Conservation (phyloP, 2,113 vertebrate genomes). For the Cynoglossus semilaevis region DNA sequence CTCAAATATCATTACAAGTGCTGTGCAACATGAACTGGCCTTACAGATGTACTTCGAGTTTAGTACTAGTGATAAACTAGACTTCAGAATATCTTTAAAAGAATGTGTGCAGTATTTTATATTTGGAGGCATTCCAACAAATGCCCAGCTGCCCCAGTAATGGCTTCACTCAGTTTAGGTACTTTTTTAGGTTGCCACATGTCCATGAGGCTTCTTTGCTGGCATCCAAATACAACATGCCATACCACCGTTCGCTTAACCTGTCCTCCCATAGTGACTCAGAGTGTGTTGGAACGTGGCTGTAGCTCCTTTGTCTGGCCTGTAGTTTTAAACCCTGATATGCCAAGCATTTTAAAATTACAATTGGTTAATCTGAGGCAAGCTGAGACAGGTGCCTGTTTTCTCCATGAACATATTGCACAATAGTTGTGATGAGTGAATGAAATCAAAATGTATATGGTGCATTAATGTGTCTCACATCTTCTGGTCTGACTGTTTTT, state of each 20-base stretch:
- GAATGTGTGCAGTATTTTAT: no score
- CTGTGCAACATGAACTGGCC: no score
- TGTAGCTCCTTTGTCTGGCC: conserved; percentile 42
- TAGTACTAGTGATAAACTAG: neutral
- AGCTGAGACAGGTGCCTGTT: conserved; percentile 33
- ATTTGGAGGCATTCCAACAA: no score
- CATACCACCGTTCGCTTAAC: conserved; percentile 32
- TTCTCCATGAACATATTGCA: conserved; percentile 4
- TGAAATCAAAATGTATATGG: neutral
- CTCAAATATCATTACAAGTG: no score
- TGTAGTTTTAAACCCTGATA: conserved; percentile 22
- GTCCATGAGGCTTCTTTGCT: neutral
- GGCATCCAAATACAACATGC: conserved; percentile 7
- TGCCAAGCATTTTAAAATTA: conserved; percentile 16
- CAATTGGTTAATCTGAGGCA: conserved; percentile 34
- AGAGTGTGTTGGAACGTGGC: conserved; percentile 40
- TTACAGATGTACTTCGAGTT: no score
- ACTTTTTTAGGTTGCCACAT: neutral
- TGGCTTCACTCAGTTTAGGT: neutral
- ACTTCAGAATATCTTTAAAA: no score
- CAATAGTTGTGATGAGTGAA: conserved; percentile 19
- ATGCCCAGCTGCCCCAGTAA: neutral
- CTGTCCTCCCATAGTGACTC: conserved; percentile 46
- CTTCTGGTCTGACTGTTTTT: neutral
- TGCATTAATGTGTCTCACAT: neutral